phyloP scores from a whole-genome alignment of 2,888 invertebrate species.

The Ophion obscuratus region DNA sequence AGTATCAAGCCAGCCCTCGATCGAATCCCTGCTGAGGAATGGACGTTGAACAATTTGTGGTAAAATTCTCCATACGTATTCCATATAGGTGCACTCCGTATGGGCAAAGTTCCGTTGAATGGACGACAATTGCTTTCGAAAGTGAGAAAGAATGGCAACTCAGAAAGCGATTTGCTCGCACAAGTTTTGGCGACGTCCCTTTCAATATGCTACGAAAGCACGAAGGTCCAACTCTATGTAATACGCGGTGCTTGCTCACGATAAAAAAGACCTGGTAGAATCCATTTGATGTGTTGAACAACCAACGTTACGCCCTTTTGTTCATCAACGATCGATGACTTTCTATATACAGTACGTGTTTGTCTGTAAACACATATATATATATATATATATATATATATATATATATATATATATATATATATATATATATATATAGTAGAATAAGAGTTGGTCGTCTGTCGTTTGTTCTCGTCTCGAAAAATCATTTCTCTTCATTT shows the following conservation, averaged over 20 bases:
- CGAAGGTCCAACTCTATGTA: slow-evolving; percentile 32
- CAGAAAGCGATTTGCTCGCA: slow-evolving; percentile 55
- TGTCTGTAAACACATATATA: not conserved
- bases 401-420: too few relatives aligned
- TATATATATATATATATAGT: not conserved
- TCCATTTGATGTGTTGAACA: not conserved
- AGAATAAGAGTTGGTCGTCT: slow-evolving; percentile 14
- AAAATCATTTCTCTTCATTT: slow-evolving; percentile 59
- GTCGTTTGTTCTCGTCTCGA: slow-evolving; percentile 49
- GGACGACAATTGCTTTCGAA: slow-evolving; percentile 56
- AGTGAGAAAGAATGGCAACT: slow-evolving; percentile 56
- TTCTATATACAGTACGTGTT: not conserved
- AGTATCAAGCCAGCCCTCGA: not conserved
- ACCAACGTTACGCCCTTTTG: not conserved
- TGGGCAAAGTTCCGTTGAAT: slow-evolving; percentile 38
- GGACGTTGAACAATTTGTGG: not conserved
- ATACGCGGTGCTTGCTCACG: not conserved
- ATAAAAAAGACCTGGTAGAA: not conserved
- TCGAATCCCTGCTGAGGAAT: not conserved
- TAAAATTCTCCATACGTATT: slow-evolving; percentile 2
- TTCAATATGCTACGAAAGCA: slow-evolving; percentile 56
- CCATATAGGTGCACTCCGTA: slow-evolving; percentile 7
- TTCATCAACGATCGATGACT: slow-evolving; percentile 2
- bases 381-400: too few relatives aligned
- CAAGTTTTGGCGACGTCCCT: slow-evolving; percentile 59